These are phyloP conservation scores for Entelurus aequoreus DNA, from an alignment of 2,113 vertebrate genomes.

Conservation along the genomic window DNA sequence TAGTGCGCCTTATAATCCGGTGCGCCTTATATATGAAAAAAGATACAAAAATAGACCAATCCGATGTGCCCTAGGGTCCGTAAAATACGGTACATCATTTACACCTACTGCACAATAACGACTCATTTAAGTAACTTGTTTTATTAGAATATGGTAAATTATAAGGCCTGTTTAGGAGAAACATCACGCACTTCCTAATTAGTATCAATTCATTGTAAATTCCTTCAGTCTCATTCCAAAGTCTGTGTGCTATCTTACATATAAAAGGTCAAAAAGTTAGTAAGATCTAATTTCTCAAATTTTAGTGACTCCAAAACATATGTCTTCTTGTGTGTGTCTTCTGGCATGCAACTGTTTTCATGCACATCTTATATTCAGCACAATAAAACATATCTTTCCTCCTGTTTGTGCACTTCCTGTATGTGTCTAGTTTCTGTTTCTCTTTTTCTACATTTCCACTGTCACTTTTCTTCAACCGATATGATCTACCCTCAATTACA, in stretches of 20 bases:
- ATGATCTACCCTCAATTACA: neutral
- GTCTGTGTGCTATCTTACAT: slow-evolving; percentile 22
- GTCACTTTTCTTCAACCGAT: neutral
- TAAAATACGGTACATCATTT: too few species aligned
- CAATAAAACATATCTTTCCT: slow-evolving; percentile 81
- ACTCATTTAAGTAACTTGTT: neutral
- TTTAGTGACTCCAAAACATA: slow-evolving; percentile 15
- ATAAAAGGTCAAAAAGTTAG: slow-evolving; percentile 15
- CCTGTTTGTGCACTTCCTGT: slow-evolving; percentile 52
- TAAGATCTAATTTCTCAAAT: slow-evolving; percentile 7
- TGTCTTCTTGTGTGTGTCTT: slow-evolving; percentile 33
- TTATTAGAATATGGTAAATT: neutral
- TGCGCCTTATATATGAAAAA: too few species aligned
- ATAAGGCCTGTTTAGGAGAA: slow-evolving; percentile 28
- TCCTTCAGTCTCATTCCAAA: slow-evolving; percentile 64
- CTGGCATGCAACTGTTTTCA: slow-evolving; percentile 53
- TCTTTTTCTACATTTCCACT: neutral
- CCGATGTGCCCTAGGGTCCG: too few species aligned
- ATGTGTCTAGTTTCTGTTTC: slow-evolving; percentile 22
- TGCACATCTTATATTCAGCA: slow-evolving; percentile 73
- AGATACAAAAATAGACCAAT: too few species aligned
- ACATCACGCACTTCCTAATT: slow-evolving; percentile 39
- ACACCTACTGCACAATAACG: neutral
- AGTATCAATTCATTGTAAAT: slow-evolving; percentile 35
- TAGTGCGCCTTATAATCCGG: too few species aligned